phyloP scores from a whole-genome alignment of 2,797 vertebrate species.

The Phalanger gymnotis region DNA sequence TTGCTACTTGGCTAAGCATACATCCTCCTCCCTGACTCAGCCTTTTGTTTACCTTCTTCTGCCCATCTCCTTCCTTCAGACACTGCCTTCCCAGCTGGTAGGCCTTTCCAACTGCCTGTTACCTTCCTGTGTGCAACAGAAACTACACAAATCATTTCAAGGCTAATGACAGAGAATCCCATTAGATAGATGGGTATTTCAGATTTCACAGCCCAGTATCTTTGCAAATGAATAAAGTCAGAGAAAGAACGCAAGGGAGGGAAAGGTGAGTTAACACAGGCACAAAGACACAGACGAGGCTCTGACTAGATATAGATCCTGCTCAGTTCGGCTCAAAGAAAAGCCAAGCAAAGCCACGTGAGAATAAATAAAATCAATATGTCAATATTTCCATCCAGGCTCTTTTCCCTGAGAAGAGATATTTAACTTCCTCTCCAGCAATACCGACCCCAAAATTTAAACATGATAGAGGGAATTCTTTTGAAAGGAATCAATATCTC shows the following conservation, averaged over 20 bases:
- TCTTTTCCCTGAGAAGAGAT: constrained; percentile 45
- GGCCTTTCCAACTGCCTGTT: constrained; percentile 21
- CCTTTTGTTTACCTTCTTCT: background rate
- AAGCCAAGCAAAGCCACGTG: constrained; percentile 47
- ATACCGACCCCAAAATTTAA: constrained; percentile 28
- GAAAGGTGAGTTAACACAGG: background rate
- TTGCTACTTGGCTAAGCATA: constrained; percentile 10
- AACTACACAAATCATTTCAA: constrained; percentile 19
- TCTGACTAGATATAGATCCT: constrained; percentile 33
- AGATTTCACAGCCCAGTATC: constrained; percentile 34
- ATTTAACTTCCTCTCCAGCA: constrained; percentile 52
- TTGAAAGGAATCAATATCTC: constrained; percentile 62
- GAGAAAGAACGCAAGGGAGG: constrained; percentile 5
- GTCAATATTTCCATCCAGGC: constrained; percentile 44
- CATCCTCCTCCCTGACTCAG: background rate
- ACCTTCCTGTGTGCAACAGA: background rate
- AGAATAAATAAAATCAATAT: constrained; percentile 26
- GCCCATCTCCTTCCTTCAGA: background rate
- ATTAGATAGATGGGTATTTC: background rate
- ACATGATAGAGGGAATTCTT: constrained; percentile 39
- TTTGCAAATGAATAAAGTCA: constrained; percentile 35
- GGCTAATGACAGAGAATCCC: constrained; percentile 15
- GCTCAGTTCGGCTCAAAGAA: constrained; percentile 19
- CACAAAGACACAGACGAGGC: background rate
- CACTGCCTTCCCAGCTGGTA: background rate